Conservation (phyloP, 2,797 vertebrate genomes). For the Acestrorhynchus altus region DNA sequence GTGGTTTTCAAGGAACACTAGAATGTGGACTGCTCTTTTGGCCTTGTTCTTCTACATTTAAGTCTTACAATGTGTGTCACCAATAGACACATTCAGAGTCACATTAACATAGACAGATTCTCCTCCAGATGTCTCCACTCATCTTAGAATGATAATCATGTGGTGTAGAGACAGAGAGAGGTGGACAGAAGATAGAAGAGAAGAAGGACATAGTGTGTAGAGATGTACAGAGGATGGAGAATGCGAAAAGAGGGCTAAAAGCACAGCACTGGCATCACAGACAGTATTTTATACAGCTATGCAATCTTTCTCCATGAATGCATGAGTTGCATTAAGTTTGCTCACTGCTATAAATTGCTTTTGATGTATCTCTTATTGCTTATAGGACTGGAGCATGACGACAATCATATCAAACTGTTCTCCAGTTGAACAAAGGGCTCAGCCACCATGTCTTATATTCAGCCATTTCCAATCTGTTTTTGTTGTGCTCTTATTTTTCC, state of each 20-base stretch:
- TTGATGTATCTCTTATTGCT: constrained; percentile 66
- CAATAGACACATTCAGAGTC: constrained; percentile 47
- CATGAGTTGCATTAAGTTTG: constrained; percentile 72
- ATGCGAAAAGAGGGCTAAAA: constrained; percentile 61
- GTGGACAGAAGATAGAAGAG: constrained; percentile 17
- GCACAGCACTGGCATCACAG: constrained; percentile 68
- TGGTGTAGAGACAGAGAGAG: constrained; percentile 32
- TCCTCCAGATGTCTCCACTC: constrained; percentile 51
- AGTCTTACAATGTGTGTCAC: constrained; percentile 55
- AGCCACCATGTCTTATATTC: constrained; percentile 69
- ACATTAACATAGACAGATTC: constrained; percentile 56
- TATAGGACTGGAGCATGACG: constrained; percentile 74
- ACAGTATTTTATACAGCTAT: constrained; percentile 81
- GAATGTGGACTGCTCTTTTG: constrained; percentile 29
- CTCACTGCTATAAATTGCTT: constrained; percentile 56
- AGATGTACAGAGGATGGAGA: constrained; percentile 33
- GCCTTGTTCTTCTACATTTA: constrained; percentile 38
- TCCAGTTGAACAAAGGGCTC: constrained; percentile 83
- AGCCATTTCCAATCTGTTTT: constrained; percentile 67
- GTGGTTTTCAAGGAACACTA: constrained; percentile 26
- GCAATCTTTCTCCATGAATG: constrained; percentile 80
- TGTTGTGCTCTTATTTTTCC: constrained; percentile 56
- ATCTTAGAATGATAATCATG: constrained; percentile 23
- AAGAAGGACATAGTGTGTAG: constrained; percentile 15
- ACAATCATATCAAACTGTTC: constrained; percentile 81